Evolutionary conservation across 2,113 vertebrate species (phyloP), one percentile per base, ranked within the genome.

Genomic region (Helogale parvula): DNA sequence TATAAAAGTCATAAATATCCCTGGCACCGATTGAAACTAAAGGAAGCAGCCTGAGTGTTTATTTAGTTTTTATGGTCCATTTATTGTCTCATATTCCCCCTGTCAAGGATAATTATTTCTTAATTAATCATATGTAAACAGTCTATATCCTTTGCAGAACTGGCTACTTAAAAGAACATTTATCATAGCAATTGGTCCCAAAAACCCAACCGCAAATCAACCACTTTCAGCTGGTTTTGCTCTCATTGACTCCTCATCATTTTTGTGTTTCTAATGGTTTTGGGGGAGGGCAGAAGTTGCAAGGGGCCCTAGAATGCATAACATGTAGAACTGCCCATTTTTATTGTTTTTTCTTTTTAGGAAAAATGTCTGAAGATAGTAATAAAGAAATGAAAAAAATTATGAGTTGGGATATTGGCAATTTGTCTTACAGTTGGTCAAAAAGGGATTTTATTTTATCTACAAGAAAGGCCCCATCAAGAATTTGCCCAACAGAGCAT

Each of bases 121-220:
- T 96, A 98, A 98, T 98, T 99, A 98, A 98, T 98, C 97, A 98
- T 95, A 97, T 3, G 7, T 80, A 98, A 98, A 96, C 92, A 98
- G 96, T 98, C 93, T 72, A 94, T 96, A 98, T 76, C 3, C 72
- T 96, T 87, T 97, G 87, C 96, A 97, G 95, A 98, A 98, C 97
- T 96, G 0, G 57, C 94, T 97, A 82, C 96, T 97, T 97, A 98
- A 98, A 94, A 97, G 72, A 92, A 41, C 83, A 97, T 98, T 96
- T 98, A 97, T 97, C 98, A 95, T 12, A 60, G 60, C 82, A 97
- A 98, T 97, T 96, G 45, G 95, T 92, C 77, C n/a, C 16, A 2
- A 68, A 96, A 15, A 87, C 17, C 85, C 45, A 95, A 96, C 72
- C 96, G n/a, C 29, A 98, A 94, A 97, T 98, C 47, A 90, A 19